Evolutionary conservation across 2,113 vertebrate species (phyloP).

Genomic region (Vanacampus margaritifer): DNA sequence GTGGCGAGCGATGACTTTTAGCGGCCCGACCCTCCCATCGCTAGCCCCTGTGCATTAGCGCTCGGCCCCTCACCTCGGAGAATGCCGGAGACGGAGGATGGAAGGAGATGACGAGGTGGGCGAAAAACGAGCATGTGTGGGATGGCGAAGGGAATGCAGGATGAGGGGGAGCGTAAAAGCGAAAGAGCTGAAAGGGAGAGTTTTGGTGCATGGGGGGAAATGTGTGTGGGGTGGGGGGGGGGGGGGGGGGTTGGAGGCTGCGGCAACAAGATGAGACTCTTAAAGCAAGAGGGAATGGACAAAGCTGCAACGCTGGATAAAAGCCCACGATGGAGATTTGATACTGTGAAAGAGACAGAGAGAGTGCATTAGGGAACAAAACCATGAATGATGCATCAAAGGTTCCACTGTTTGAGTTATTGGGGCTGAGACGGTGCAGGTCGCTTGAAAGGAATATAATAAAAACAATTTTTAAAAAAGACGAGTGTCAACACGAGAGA

Average conservation of each 20-base stretch:
- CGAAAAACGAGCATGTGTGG: conserved; percentile 5
- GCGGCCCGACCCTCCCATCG: conserved; percentile 34
- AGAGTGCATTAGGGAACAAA: conserved; percentile 68
- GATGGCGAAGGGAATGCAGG: conserved; percentile 34
- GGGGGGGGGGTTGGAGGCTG: conserved; percentile 33
- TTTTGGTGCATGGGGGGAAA: conserved; percentile 39
- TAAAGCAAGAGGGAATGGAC: conserved; percentile 7
- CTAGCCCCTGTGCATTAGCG: conserved; percentile 44
- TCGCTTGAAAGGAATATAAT: conserved; percentile 42
- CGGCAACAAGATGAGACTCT: conserved; percentile 37
- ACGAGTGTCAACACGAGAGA: conserved; percentile 34
- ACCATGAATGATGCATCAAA: conserved; percentile 68
- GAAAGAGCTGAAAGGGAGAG: conserved; percentile 42
- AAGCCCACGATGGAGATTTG: conserved; percentile 66
- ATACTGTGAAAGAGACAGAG: conserved; percentile 51
- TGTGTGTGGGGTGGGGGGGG: conserved; percentile 40
- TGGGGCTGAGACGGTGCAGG: conserved; percentile 19
- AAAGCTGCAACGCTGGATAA: conserved; percentile 50
- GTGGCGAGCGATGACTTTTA: background rate
- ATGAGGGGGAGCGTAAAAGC: conserved; percentile 9
- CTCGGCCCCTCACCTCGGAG: conserved; percentile 50
- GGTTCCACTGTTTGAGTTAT: conserved; percentile 46
- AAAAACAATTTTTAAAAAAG: conserved; percentile 22
- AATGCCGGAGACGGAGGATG: conserved; percentile 28
- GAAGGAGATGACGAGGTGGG: background rate